These are phyloP conservation scores for Fistularia tabacaria DNA, from an alignment of 2,797 vertebrate species.

Conservation along the genomic window DNA sequence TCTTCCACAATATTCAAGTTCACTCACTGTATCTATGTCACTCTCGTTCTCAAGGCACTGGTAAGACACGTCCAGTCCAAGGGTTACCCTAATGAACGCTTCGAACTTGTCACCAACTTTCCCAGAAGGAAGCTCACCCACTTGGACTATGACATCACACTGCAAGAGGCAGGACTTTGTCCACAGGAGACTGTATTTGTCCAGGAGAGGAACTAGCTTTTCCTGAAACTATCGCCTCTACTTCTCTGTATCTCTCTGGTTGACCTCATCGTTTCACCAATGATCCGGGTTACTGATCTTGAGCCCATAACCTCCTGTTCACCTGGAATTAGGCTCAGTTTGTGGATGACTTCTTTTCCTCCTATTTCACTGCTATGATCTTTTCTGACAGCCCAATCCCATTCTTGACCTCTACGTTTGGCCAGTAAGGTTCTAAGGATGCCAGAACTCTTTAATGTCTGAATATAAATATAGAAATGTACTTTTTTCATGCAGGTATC, in stretches of 20 bases:
- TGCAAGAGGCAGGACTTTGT: slow-evolving; percentile 97
- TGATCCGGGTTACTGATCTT: slow-evolving; percentile 46
- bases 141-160: slow-evolving; percentile 98
- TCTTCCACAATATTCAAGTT: not conserved
- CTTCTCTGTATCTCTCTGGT: slow-evolving; percentile 55
- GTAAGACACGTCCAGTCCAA: slow-evolving; percentile 96
- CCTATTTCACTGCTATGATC: slow-evolving; percentile 48
- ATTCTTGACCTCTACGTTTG: slow-evolving; percentile 48
- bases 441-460: slow-evolving; percentile 37
- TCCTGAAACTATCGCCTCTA: slow-evolving; percentile 55
- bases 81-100: slow-evolving; percentile 97
- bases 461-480: slow-evolving; percentile 19
- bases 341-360: slow-evolving; percentile 50
- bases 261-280: slow-evolving; percentile 57
- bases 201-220: slow-evolving; percentile 97
- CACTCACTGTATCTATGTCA: not conserved
- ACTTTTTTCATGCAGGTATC: slow-evolving; percentile 43
- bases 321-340: slow-evolving; percentile 42
- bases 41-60: slow-evolving; percentile 76
- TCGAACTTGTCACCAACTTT: slow-evolving; percentile 99
- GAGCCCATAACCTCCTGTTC: slow-evolving; percentile 43
- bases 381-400: slow-evolving; percentile 45
- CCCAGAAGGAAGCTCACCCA: slow-evolving; percentile 95
- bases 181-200: slow-evolving; percentile 99
- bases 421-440: slow-evolving; percentile 56